Evolutionary conservation across 2,797 vertebrate genomes (phyloP), one percentile per base, ranked within the genome.

Genomic region (Microchirus variegatus): DNA sequence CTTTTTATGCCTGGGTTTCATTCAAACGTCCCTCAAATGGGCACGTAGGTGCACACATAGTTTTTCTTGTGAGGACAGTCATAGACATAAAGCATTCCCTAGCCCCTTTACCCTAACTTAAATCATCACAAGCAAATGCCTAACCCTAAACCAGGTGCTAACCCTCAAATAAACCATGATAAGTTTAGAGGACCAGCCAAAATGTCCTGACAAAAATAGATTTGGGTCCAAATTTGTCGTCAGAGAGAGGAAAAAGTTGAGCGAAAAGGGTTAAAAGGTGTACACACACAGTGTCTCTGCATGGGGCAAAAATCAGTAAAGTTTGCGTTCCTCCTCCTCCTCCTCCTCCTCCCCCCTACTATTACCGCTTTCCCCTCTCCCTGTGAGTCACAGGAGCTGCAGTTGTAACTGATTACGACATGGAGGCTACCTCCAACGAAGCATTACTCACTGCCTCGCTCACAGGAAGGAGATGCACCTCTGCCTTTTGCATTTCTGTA

Each of bases 361-460:
- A 71, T 78, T 73, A 64, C 45, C 44, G 38, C 58, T 26, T 31
- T 15, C 47, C 41, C 15, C 70, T 76, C 67, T 67, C 70, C 74
- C 60, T 62, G 58, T 73, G 76, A 76, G 62, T 66, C 67, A 50
- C 89, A 67, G 90, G 73, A 89, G 88, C 82, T 89, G 89, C 75
- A 75, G 77, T 84, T 84, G 78, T 80, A 76, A 93, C 89, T 64
- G 93, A 91, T 91, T 90, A 90, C 88, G 79, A 89, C 88, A 91
- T 58, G 67, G 78, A 80, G 68, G 68, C 53, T 87, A 58, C 94
- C 91, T 92, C 91, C 93, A 91, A 89, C 89, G 63, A 86, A 49
- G 92, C 84, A 81, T 90, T 85, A 92, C 93, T 94, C 94, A 94
- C 90, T 80, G 82, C 89, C 88, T 90, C 62, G 41, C 70, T 85